These are phyloP conservation scores for Stichodactyla helianthus DNA, from an alignment of 64 coral and sea anemone species.

Conservation along the genomic window DNA sequence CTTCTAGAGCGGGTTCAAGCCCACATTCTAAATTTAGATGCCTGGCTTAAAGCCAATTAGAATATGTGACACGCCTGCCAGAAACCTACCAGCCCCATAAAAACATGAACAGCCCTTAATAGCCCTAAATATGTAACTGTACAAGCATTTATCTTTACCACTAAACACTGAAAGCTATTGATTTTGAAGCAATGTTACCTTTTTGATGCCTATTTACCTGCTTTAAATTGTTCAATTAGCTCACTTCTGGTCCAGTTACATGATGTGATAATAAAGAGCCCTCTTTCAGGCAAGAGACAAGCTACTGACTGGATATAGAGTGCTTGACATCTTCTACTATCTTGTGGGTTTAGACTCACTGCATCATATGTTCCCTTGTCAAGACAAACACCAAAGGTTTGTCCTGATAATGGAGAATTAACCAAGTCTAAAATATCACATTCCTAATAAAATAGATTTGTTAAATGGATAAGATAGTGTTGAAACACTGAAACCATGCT, in stretches of 20 bases:
- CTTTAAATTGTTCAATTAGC: constrained; percentile 36
- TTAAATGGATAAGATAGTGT: too few relatives aligned
- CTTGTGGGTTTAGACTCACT: constrained; percentile 59
- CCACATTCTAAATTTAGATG: too few relatives aligned
- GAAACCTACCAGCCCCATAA: too few relatives aligned
- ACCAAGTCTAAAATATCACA: constrained; percentile 48
- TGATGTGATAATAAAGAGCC: constrained; percentile 45
- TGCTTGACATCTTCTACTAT: constrained; percentile 23
- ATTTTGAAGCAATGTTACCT: background rate
- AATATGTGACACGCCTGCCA: too few relatives aligned
- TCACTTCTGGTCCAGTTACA: constrained; percentile 69
- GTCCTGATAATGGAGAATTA: constrained; percentile 2
- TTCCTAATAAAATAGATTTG: constrained; percentile 17
- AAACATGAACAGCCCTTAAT: too few relatives aligned
- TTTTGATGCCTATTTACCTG: constrained; percentile 14
- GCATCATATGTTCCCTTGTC: constrained; percentile 81
- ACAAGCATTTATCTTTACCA: too few relatives aligned
- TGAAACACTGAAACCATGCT: too few relatives aligned
- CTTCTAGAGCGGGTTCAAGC: too few relatives aligned
- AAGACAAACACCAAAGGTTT: constrained; percentile 48
- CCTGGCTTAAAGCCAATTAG: too few relatives aligned
- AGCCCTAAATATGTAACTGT: too few relatives aligned
- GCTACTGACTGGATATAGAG: constrained; percentile 38
- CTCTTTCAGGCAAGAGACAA: constrained; percentile 25
- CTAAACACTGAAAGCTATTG: too few relatives aligned